Evolutionary conservation across 2,113 vertebrate species (phyloP).

Genomic region (Opisthocomus hoazin): DNA sequence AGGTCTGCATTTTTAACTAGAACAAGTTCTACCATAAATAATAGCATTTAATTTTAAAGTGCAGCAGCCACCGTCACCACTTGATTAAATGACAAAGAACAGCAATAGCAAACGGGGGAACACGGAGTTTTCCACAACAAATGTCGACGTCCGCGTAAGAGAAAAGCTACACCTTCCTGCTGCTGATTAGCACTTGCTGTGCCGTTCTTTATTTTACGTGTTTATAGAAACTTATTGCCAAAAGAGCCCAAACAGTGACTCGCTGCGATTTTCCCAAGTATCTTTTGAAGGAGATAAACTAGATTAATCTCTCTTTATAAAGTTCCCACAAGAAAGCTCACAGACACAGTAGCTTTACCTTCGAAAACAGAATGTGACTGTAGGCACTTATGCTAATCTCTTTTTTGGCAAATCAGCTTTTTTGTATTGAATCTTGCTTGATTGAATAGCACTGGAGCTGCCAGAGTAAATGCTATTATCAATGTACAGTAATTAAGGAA

Average conservation of each 20-base stretch:
- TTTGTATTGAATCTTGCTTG: conserved; percentile 73
- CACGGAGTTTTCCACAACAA: background rate
- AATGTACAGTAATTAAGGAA: conserved; percentile 75
- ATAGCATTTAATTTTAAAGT: conserved; percentile 61
- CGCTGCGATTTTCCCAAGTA: background rate
- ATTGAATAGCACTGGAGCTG: conserved; percentile 70
- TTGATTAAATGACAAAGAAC: conserved; percentile 60
- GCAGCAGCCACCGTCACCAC: conserved; percentile 39
- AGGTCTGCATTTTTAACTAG: conserved; percentile 54
- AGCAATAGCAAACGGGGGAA: background rate
- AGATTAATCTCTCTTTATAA: conserved; percentile 62
- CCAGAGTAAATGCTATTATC: conserved; percentile 75
- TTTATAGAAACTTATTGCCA: conserved; percentile 14
- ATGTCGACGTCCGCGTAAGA: background rate
- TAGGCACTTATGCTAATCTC: conserved; percentile 71
- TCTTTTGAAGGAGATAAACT: conserved; percentile 54
- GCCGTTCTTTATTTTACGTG: background rate
- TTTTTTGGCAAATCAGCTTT: conserved; percentile 74
- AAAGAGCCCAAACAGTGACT: conserved; percentile 13
- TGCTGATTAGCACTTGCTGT: background rate
- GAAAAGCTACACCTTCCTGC: background rate
- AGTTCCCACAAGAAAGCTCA: conserved; percentile 58
- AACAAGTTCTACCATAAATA: conserved; percentile 53
- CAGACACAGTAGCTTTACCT: conserved; percentile 68
- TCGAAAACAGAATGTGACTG: conserved; percentile 72